Base-by-base conservation (phyloP, 2,888 invertebrate species). In the Agonopterix subpropinquella region DNA sequence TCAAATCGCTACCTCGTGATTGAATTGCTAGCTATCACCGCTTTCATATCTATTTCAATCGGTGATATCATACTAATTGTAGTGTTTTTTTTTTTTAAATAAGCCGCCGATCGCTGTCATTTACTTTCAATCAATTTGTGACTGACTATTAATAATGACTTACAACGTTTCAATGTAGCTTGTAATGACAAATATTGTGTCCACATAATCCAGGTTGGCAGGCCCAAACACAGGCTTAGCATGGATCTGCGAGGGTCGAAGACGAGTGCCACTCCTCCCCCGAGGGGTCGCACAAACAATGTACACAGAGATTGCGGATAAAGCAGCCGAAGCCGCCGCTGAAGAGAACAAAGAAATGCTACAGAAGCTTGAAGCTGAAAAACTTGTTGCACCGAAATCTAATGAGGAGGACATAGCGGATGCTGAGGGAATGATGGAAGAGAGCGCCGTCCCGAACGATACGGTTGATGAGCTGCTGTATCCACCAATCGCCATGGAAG, bases 161-260 rank as follows among this genome's bases (percentile, higher is more conserved):
- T 5, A 18, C n/a, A 11, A n/a, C n/a, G 2, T 41, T 11, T 11
- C 11, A 41, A n/a, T 7, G n/a, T 39, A 39, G 11, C 41, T 11
- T 41, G 2, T 10, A 41, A 46, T 10, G 7, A 28, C 7, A 28
- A 28, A 28, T 5, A 28, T 28, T 28, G 0, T 18, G 11, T 39
- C 8, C 36, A 8, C 7, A 4, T 28, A 15, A 35, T 60, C 49
- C 70, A 92, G 92, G 69, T 85, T 93, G 66, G 89, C 91, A 63
- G 93, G 93, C 44, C 92, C 92, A 47, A 91, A 92, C 70, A 92
- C 92, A 52, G 89, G 90, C 52, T 87, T 91, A 62, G 94, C 95
- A 82, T 97, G 97, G 97, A 92, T 94, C 56, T 91, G 94, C 60
- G 97, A 97, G 81, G 97, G 97, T 10, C 91, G 96, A 39, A 90